Evolutionary conservation across 2,888 invertebrate genomes (phyloP).

Genomic region (Eurytoma adleriae): DNA sequence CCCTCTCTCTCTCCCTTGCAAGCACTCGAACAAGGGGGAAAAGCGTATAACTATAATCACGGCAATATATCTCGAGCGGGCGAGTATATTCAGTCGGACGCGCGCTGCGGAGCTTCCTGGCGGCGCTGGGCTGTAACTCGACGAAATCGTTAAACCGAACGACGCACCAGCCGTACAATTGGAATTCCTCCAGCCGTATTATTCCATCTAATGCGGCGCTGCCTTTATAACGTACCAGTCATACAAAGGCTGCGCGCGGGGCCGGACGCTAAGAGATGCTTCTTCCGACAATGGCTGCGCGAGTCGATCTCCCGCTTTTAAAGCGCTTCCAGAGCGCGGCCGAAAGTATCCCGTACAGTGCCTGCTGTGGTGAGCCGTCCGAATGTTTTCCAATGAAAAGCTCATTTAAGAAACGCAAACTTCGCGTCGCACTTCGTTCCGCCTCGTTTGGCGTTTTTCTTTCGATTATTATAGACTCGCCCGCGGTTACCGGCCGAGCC

Average conservation of each 20-base stretch:
- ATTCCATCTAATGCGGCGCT: slow-evolving; percentile 61
- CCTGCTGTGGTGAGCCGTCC: neutral
- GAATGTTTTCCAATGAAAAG: slow-evolving; percentile 26
- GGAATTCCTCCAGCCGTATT: slow-evolving; percentile 64
- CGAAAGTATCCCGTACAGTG: neutral
- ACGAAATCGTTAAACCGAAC: slow-evolving; percentile 59
- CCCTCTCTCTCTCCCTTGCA: neutral
- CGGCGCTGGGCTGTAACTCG: slow-evolving; percentile 48
- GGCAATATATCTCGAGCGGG: slow-evolving; percentile 43
- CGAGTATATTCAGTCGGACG: slow-evolving; percentile 7
- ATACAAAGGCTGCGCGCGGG: slow-evolving; percentile 52
- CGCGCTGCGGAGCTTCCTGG: neutral
- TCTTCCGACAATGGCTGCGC: slow-evolving; percentile 53
- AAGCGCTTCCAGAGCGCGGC: slow-evolving; percentile 19
- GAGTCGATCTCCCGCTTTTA: slow-evolving; percentile 60
- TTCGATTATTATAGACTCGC: slow-evolving; percentile 11
- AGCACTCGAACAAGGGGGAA: slow-evolving; percentile 28
- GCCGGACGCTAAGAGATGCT: slow-evolving; percentile 58
- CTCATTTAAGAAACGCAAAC: slow-evolving; percentile 9
- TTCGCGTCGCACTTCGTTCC: no score
- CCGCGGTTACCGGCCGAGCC: neutral
- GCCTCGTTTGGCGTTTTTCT: neutral
- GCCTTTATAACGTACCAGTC: slow-evolving; percentile 52
- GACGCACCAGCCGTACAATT: slow-evolving; percentile 61
- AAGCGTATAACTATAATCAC: slow-evolving; percentile 53